phyloP scores from a whole-genome alignment of 92 coral and sea anemone species.

The Porites rus region DNA sequence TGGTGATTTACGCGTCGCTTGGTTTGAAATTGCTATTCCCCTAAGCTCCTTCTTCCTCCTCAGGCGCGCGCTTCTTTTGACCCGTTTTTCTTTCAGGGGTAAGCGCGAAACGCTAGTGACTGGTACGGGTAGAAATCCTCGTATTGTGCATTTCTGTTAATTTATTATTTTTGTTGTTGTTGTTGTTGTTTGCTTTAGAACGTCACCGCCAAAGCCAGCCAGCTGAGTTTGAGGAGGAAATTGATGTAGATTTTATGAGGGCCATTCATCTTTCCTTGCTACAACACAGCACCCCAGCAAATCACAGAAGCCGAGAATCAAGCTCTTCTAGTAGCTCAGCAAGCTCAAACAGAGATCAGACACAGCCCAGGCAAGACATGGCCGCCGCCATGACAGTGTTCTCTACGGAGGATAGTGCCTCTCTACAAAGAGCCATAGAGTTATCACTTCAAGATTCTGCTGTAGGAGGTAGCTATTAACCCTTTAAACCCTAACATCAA shows the following conservation, averaged over 20 bases:
- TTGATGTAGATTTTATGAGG: constrained; percentile 77
- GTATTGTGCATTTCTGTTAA: neutral
- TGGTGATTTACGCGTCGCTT: too few relatives aligned
- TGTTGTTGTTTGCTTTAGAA: neutral
- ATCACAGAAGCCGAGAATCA: constrained; percentile 36
- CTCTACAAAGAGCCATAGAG: constrained; percentile 93
- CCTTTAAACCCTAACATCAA: too few relatives aligned
- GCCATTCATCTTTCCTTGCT: constrained; percentile 83
- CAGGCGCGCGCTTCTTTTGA: too few relatives aligned
- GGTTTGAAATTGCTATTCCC: too few relatives aligned
- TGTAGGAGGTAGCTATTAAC: constrained; percentile 2
- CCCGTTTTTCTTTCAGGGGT: too few relatives aligned
- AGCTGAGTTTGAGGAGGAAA: constrained; percentile 48
- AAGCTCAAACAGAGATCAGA: constrained; percentile 62
- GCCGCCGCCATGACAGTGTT: constrained; percentile 7
- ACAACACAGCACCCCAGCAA: constrained; percentile 59
- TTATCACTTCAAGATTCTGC: constrained; percentile 72
- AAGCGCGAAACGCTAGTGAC: too few relatives aligned
- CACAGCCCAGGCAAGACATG: constrained; percentile 10
- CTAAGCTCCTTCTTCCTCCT: too few relatives aligned
- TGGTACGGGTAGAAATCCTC: neutral
- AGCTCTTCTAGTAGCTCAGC: constrained; percentile 83
- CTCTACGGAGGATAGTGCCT: constrained; percentile 72
- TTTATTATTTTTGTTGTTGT: neutral
- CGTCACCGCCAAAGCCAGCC: constrained; percentile 32